Conservation (phyloP, 2,113 vertebrate species). For the Salvator merianae region DNA sequence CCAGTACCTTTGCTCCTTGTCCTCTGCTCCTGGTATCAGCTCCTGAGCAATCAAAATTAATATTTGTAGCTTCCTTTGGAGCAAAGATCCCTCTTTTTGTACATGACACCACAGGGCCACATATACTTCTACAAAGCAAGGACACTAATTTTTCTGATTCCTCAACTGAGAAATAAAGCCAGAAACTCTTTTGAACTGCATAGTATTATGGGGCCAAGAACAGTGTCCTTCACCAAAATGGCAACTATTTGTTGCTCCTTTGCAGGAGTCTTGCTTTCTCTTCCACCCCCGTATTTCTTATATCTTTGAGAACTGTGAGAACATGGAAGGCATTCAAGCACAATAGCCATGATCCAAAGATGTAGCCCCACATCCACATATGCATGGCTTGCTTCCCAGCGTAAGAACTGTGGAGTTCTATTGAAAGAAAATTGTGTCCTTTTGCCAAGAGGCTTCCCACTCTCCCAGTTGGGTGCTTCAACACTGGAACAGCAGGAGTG, state of each 20-base stretch:
- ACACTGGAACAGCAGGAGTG: neutral
- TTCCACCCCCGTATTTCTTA: no score
- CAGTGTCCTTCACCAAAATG: neutral
- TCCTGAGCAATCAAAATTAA: no score
- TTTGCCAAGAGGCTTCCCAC: neutral
- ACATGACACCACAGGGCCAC: no score
- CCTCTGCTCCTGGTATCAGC: no score
- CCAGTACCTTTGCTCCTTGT: neutral
- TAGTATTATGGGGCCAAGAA: neutral
- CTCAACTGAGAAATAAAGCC: neutral
- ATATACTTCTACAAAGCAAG: no score
- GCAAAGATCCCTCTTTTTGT: neutral
- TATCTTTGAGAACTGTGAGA: neutral
- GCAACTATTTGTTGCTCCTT: neutral
- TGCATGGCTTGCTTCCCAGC: neutral
- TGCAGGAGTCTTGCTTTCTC: neutral
- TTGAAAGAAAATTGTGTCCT: neutral
- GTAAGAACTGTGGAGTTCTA: neutral
- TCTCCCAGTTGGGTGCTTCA: neutral
- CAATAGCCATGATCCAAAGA: neutral
- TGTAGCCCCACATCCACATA: neutral
- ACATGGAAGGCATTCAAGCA: neutral
- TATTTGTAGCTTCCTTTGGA: neutral
- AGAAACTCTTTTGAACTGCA: neutral
- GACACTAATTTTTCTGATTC: no score